Conservation (phyloP, 2,888 invertebrate species). For the Agrilus cyanescens region DNA sequence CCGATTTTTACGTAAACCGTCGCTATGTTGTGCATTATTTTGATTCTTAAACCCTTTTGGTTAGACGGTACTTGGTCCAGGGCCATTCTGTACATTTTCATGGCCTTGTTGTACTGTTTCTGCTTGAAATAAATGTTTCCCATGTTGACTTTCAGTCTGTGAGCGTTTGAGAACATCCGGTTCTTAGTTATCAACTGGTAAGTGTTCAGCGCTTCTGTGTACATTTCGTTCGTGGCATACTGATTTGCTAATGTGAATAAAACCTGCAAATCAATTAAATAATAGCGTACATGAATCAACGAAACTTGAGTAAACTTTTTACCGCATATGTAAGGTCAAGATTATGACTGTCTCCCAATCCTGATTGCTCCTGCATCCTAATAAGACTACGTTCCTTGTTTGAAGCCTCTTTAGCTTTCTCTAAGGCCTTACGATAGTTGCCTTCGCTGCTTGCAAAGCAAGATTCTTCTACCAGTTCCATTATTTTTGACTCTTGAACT, state of each 20-base stretch:
- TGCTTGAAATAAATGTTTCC: constrained; percentile 95
- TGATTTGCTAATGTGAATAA: constrained; percentile 93
- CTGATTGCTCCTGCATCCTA: constrained; percentile 82
- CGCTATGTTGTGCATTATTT: constrained; percentile 97
- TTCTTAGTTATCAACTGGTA: constrained; percentile 91
- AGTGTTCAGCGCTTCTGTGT: constrained; percentile 89
- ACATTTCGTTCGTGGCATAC: constrained; percentile 89
- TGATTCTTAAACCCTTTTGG: constrained; percentile 85
- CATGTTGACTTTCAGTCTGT: constrained; percentile 92
- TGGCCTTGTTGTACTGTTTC: constrained; percentile 85
- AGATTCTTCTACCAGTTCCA: constrained; percentile 82
- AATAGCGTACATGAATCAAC: not conserved
- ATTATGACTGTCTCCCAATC: constrained; percentile 82
- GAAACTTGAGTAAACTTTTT: constrained; percentile 24
- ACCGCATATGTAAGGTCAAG: constrained; percentile 92
- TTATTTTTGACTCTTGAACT: constrained; percentile 78
- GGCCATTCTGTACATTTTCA: constrained; percentile 98
- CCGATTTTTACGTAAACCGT: constrained; percentile 91
- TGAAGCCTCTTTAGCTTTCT: constrained; percentile 94
- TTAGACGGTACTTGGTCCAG: constrained; percentile 91
- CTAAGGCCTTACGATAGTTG: constrained; percentile 56
- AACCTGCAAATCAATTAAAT: constrained; percentile 48
- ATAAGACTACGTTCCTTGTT: constrained; percentile 83
- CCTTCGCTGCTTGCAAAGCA: constrained; percentile 56
- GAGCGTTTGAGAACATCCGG: constrained; percentile 86